These are phyloP conservation scores for Garrulus glandarius DNA, from an alignment of 2,797 vertebrate species.

Conservation along the genomic window DNA sequence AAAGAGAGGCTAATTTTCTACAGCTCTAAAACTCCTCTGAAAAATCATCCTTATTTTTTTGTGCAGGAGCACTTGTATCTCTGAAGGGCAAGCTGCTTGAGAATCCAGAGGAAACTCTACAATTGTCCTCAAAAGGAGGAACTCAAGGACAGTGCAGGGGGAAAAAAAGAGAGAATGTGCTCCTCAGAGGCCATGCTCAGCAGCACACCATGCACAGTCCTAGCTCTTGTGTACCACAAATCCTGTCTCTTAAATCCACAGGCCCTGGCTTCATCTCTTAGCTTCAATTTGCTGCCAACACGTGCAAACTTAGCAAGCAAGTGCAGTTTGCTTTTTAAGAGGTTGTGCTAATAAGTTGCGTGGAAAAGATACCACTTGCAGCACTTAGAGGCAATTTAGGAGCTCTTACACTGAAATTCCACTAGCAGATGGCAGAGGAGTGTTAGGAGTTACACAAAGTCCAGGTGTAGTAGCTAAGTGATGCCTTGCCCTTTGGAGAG, in stretches of 20 bases:
- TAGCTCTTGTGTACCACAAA: background rate
- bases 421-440: background rate
- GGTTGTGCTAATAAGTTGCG: background rate
- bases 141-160: background rate
- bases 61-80: background rate
- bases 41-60: background rate
- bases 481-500: background rate
- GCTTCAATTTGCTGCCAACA: background rate
- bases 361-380: background rate
- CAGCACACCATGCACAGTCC: fast-evolving
- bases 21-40: background rate
- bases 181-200: fast-evolving
- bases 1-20: background rate
- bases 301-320: background rate
- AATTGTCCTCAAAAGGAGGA: background rate
- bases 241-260: background rate
- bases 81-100: background rate
- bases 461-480: background rate
- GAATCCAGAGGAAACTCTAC: background rate
- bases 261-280: background rate
- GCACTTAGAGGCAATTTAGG: background rate
- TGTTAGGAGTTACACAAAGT: background rate
- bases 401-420: background rate
- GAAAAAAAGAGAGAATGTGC: background rate
- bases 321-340: background rate